Evolutionary conservation across 2,888 invertebrate genomes (phyloP), one percentile per base, ranked within the genome.

Genomic region (Drosophila anomelani): DNA sequence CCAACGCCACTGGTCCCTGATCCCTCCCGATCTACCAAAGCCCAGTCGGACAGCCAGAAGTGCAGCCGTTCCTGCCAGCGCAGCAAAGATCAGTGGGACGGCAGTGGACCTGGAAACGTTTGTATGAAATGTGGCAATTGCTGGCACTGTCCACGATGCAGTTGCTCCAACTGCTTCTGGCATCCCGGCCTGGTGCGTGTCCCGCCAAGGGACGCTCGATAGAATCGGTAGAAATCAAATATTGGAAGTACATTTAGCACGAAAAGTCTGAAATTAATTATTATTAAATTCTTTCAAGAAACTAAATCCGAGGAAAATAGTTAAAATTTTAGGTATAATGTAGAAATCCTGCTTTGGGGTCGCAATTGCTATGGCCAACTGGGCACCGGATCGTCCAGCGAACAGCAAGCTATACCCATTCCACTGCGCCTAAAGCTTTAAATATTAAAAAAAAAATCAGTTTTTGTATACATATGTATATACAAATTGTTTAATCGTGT

Each of bases 351-450:
- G 32, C 93, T 95, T 15, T 97, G 96, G 96, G 97, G 97, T 4
- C 93, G 97, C 85, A 97, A 97, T 90, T 95, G 94, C 80, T 96
- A 96, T 92, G 96, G 96, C 1, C 97, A 97, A 90, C 92, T 97
- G 58, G 97, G 96, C 4, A 87, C 85, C 29, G 88, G 92, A 12
- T 87, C 91, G 6, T 72, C 79, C 4, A 91, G 92, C 23, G 92
- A 93, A 49, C 90, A 78, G 43, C 80, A 88, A 60, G 85, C 87
- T 4, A 90, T 79, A 5, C 92, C 92, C 20, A 74, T 77, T 13
- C 90, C 90, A 10, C 62, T 92, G 4, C 56, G 89, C 4, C 74
- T 88, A 1, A 49, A 62, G n/a, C 29, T 86, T 92, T 0, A 88
- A 91, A 29, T 20, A 20, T 20, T 20, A 20, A 20, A 20, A 20